Evolutionary conservation across 1,140 invertebrate genomes (phyloP), one percentile per base, ranked within the genome.

Genomic region (Thaumatotibia leucotreta): DNA sequence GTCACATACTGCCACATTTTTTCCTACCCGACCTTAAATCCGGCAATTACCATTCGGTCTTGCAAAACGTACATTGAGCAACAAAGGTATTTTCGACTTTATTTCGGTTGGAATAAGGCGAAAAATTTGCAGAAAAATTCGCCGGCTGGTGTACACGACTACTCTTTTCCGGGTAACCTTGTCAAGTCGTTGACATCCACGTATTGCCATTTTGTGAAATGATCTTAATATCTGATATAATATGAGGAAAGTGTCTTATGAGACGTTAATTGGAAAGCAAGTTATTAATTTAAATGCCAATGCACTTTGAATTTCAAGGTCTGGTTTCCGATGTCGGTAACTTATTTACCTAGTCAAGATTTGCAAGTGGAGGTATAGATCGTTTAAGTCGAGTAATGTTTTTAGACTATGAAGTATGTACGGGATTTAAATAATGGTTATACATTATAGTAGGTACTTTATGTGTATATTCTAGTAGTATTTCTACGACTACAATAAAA

Each of bases 91-190:
- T 29, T 45, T 17, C n/a, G 24, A 58, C 52, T 14, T 58, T 58
- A 58, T 29, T 8, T 3, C 29, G 1, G 29, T 1, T n/a, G 23
- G 3, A 27, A n/a, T 29, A 58, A 17, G 6, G 24, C 24, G 8
- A 29, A 58, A 58, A 14, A 4, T 29, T 24, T 29, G 14, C 52
- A n/a, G 50, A 10, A 4, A 4, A 58, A n/a, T 29, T 31, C 4
- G 52, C 11, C n/a, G 52, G 10, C 14, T 1, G 4, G 39, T 29
- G 52, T 58, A 58, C 23, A n/a, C 49, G 49, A 14, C 52, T 58
- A 58, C 58, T 29, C 35, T 65, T 70, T 75, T 75, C 73, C 68
- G 70, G 73, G 68, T 73, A 64, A 61, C 73, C 70, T 75, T 75
- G 73, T 70, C 62, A 65, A 52, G 67, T 61, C 68, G 70, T 72